Base-by-base conservation (phyloP, 2,797 vertebrate species). In the Vireo griseus region DNA sequence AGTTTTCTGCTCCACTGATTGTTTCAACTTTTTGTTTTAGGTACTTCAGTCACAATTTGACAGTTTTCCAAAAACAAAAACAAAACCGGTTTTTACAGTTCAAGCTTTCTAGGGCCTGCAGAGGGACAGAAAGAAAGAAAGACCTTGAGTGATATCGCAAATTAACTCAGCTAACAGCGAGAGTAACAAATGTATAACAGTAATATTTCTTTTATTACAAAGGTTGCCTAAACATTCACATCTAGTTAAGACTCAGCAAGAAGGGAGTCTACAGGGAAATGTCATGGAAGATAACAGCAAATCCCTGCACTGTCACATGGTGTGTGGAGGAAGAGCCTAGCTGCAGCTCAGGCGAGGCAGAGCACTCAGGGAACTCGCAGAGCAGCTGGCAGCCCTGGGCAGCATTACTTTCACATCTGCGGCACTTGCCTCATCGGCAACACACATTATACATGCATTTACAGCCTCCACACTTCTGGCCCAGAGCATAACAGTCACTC, bases 301-400 rank as follows among this genome's bases (percentile, higher is more conserved):
- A 63, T 12, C 26, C 51, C 12, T 18, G 51, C 13, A 16, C 19
- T 18, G 17, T 21, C 48, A 17, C 3, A 19, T 6, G 20, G 18
- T 0, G 7, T 11, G 19, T 52, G 54, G 44, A 59, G 22, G 37
- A 47, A 61, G 8, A 47, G 19, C 31, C 6, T 6, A 39, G 29
- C 13, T 51, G 39, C 37, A 58, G 52, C 13, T 24, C 14, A 20
- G 33, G 57, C 0, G 0, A 44, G 48, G 25, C 1, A 0, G 0
- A 58, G 40, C 1, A 0, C 28, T 18, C 1, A 0, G 33, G 26
- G 22, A 13, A 13, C 17, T 20, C 0, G 0, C 18, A 50, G 33
- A 54, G 67, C 44, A 62, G 40, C 33, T 0, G 0, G 44, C 33
- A 47, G 11, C 33, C 47, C 45, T 11, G 20, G n/a, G 37, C 52